Evolutionary conservation across 2,888 invertebrate genomes (phyloP), one percentile per base, ranked within the genome.

Genomic region (Hyposoter didymator): DNA sequence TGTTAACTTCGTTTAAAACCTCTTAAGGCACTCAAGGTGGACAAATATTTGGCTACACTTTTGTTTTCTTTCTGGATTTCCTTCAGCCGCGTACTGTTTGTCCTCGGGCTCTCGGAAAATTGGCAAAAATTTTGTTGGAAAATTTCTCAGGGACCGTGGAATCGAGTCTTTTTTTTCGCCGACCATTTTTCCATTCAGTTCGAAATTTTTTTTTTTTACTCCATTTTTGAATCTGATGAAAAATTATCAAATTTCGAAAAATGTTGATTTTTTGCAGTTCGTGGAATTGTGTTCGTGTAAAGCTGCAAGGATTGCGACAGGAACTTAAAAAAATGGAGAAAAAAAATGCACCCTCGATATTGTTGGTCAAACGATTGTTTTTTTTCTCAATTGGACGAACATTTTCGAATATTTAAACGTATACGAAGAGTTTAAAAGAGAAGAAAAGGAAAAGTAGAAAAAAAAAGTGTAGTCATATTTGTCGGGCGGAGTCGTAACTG

Each of bases 1-100:
- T 45, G 47, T 70, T 75, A 69, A 80, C 28, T 70, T 52, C 39
- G 39, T 66, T 64, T 32, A 32, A 80, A 81, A 69, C 28, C 74
- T 59, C 28, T 45, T 10, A 8, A 45, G 47, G 70, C 73, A 49
- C 74, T 59, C 74, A 74, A 84, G 76, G 76, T 81, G 72, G 45
- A 47, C 69, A 81, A 78, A 84, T 84, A 81, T 82, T 84, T 84
- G 62, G 10, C 32, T 28, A 49, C 35, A 67, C 47, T 43, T 64
- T 67, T 22, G 32, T 66, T 72, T 73, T 73, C 45, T 35, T 28
- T 55, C 6, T 7, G 35, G 62, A 14, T 45, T 52, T 28, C 45
- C 28, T 35, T 19, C 32, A 43, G 12, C 14, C n/a, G 2, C 35
- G 10, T 10, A 59, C n/a, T 74, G 59, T 75, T 69, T 70, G 59